Evolutionary conservation across 2,113 vertebrate genomes (phyloP), one percentile per base, ranked within the genome.

Genomic region (Seriola dumerili): DNA sequence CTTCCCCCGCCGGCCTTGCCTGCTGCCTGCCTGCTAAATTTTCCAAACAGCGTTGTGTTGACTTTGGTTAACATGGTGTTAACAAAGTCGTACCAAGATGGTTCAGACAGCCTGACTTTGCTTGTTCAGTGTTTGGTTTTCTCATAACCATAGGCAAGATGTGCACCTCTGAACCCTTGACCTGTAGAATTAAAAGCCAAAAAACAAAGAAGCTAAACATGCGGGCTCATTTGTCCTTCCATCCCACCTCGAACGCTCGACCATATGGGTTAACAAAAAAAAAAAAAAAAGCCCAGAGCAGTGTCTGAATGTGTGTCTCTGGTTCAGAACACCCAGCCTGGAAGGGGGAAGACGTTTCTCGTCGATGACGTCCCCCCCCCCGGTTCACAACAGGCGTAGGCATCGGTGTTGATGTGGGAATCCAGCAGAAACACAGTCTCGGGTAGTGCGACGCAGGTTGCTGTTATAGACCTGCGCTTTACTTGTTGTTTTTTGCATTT

Each of bases 251-350:
- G n/a, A 9, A 3, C 2, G 16, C 14, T 70, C 72, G n/a, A 8
- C 71, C 69, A 70, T 81, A 76, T 89, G 75, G 78, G 63, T 40
- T 7, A 3, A 11, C n/a, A n/a, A n/a, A n/a, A 4, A 19, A 16
- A 16, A 48, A 50, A 80, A 48, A 68, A 65, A 81, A 72, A 74
- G 83, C 70, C 38, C 38, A 7, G 69, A n/a, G n/a, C 73, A 4
- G 23, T 0, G 38, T 57, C 65, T 88, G 70, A 92, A 90, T 79
- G 70, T n/a, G 55, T 13, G 32, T 19, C 81, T 79, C 62, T 91
- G 90, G n/a, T 92, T 85, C 44, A 7, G 17, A 25, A n/a, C 62
- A 42, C 46, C 5, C 1, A 4, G 50, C 25, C 85, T 58, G 52
- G 55, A 62, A 83, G 79, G 66, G n/a, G 23, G n/a, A 19, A n/a